These are phyloP conservation scores for Eublepharis macularius DNA, from an alignment of 2,113 vertebrate species.

Conservation along the genomic window DNA sequence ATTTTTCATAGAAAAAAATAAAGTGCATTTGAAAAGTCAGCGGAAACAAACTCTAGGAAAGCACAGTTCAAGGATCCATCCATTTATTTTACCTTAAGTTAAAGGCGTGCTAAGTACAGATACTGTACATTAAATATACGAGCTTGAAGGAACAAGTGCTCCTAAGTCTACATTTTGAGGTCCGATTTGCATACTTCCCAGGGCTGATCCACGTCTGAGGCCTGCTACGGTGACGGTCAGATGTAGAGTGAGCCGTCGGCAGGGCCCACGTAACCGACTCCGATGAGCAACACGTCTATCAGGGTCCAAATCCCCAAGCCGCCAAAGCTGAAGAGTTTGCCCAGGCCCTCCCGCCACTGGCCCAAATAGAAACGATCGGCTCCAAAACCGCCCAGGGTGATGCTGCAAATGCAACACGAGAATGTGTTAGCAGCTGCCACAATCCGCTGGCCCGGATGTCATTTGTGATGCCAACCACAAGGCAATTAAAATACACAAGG, in stretches of 20 bases:
- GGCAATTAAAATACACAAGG: no score
- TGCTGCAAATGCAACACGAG: conserved; percentile 72
- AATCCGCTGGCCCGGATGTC: no score
- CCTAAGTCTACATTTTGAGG: background rate
- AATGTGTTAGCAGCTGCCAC: fast-evolving
- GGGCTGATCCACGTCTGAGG: background rate
- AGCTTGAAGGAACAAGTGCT: conserved; percentile 32
- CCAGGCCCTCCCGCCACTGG: conserved; percentile 96
- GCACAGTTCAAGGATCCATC: conserved; percentile 41
- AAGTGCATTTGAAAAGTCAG: conserved; percentile 14
- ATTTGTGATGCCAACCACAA: background rate
- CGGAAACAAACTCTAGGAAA: conserved; percentile 46
- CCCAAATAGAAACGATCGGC: conserved; percentile 98
- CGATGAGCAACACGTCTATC: conserved; percentile 94
- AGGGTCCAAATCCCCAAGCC: conserved; percentile 98
- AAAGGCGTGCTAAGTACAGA: conserved; percentile 82
- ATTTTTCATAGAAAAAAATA: conserved; percentile 62
- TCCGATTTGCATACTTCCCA: conserved; percentile 14
- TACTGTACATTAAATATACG: conserved; percentile 78
- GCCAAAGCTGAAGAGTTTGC: conserved; percentile 98
- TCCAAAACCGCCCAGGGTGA: conserved; percentile 95
- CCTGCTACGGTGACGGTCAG: conserved; percentile 56
- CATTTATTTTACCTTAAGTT: conserved; percentile 78
- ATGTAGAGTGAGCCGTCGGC: conserved; percentile 98
- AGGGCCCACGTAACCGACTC: conserved; percentile 94